Percentiles rank a stretch among this genome's conserved stretches.
phyloP scores from a whole-genome alignment of 2,888 invertebrate genomes.

The Heteromyza rotundicornis region DNA sequence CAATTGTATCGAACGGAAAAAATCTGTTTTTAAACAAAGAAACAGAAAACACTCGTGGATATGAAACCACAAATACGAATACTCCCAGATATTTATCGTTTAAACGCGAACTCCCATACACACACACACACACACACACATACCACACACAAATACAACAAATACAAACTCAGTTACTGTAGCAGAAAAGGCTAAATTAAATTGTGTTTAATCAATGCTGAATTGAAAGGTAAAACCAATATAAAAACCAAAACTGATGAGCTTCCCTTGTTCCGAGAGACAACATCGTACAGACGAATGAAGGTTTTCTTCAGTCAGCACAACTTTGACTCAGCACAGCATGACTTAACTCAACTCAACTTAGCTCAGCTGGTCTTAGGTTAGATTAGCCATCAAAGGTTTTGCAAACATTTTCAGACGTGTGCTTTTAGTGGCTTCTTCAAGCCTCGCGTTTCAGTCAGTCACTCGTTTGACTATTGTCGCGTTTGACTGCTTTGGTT shows the following conservation, averaged over 20 bases:
- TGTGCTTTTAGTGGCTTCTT: too few species aligned
- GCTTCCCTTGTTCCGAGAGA: neutral
- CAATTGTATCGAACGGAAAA: conserved; percentile 19
- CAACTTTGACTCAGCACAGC: too few species aligned
- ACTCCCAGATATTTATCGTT: neutral
- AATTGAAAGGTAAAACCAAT: neutral
- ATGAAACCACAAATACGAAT: neutral
- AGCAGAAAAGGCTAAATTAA: neutral
- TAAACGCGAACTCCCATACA: neutral
- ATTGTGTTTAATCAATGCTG: neutral
- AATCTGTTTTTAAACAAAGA: conserved; percentile 15
- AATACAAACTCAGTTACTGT: neutral
- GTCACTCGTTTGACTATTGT: too few species aligned
- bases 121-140: neutral
- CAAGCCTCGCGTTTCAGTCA: too few species aligned
- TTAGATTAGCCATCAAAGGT: too few species aligned
- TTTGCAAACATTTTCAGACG: too few species aligned
- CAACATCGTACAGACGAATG: neutral
- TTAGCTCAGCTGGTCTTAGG: too few species aligned
- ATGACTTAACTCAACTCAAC: too few species aligned
- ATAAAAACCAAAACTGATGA: too few species aligned
- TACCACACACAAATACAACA: neutral
- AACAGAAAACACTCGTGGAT: neutral
- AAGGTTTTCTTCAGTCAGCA: too few species aligned
- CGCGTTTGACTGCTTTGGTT: too few species aligned